phyloP scores from a whole-genome alignment of 1,140 invertebrate genomes.

The Elymnias hypermnestra region DNA sequence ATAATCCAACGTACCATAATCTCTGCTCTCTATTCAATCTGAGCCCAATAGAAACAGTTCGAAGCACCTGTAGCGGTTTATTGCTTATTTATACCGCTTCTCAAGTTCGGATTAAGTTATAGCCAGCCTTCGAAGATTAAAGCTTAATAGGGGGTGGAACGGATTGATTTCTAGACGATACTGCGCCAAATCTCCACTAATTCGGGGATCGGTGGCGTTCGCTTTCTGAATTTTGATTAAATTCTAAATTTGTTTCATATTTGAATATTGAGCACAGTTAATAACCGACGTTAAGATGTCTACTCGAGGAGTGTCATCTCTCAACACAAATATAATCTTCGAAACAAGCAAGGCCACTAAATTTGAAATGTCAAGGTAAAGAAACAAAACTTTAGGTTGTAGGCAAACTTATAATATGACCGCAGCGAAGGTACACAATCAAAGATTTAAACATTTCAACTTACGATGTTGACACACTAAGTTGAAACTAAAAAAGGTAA shows the following conservation, averaged over 20 bases:
- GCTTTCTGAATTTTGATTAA: conserved; percentile 38
- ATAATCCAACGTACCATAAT: conserved; percentile 31
- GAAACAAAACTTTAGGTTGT: conserved; percentile 9
- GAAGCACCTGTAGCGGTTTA: conserved; percentile 63
- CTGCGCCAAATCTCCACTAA: conserved; percentile 48
- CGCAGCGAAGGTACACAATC: conserved; percentile 19
- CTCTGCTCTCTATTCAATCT: conserved; percentile 33
- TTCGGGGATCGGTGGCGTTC: conserved; percentile 33
- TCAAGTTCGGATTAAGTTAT: conserved; percentile 70
- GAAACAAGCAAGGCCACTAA: no score
- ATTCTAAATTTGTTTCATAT: conserved; percentile 21
- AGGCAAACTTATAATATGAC: conserved; percentile 7
- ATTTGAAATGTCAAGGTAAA: no score
- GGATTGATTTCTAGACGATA: conserved; percentile 67
- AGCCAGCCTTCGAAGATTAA: conserved; percentile 68
- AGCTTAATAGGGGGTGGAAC: conserved; percentile 61
- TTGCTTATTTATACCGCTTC: conserved; percentile 67
- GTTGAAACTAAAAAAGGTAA: conserved; percentile 54
- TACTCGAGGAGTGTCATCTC: neutral
- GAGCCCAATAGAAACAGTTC: conserved; percentile 40
- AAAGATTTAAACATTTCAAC: conserved; percentile 28
- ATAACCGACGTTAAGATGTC: neutral
- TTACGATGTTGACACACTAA: conserved; percentile 45
- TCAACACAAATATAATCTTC: neutral
- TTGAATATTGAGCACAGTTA: neutral